Base-by-base conservation (phyloP, 2,888 invertebrate species). In the Plagodis pulveraria region DNA sequence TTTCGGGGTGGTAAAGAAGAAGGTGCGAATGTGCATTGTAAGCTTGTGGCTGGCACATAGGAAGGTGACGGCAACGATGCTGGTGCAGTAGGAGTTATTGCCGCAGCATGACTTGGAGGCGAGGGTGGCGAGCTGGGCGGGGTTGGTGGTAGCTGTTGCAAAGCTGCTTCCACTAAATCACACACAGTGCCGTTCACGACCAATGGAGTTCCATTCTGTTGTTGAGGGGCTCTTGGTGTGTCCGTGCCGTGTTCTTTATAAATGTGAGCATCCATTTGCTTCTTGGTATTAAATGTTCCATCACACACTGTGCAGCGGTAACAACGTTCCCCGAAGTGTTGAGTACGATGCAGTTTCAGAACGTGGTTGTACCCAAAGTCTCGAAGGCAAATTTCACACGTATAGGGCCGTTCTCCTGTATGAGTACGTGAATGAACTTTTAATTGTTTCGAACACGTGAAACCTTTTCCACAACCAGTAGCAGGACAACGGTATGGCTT, bases 321-420 rank as follows among this genome's bases (percentile, higher is more conserved):
- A 62, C 98, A 97, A 77, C 98, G 97, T 80, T 98, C 97, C 0
- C 98, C 98, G 74, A 97, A 97, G 84, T 98, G 98, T 71, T 97
- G 97, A 40, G 98, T 97, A 66, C 96, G 96, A 82, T 98, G 98
- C 55, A 98, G 89, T 84, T 98, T 98, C 60, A 98, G 89, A 5
- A 98, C 98, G 82, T 98, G 98, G 81, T 98, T 98, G 86, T 98
- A 98, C 7, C 98, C 98, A 80, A 98, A 98, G 55, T 96, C 96
- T 67, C 98, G 96, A 62, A 97, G 96, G 78, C 98, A 98, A 68
- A 98, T 97, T 81, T 98, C 97, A 85, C 98, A 98, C 50, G 96
- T 96, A 78, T 98, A 98, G 0, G 98, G 98, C 69, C 98, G 96
- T 77, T 98, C 98, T 2, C 98, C 98, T 0, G 98, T 98, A 80